phyloP scores from a whole-genome alignment of 2,113 vertebrate species.

The Fulica atra region DNA sequence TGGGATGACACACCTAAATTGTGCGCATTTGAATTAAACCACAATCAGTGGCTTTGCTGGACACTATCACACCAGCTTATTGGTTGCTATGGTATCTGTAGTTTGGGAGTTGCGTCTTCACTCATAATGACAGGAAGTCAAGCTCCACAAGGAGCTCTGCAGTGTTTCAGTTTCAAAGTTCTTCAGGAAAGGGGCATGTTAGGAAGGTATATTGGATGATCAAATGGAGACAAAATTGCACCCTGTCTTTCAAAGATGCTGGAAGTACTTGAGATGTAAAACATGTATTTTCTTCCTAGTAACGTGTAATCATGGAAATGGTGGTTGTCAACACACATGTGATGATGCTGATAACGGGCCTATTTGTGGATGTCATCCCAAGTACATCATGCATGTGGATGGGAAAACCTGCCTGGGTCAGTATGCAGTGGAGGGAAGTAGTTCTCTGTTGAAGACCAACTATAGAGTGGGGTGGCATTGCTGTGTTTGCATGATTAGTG shows the following conservation, averaged over 20 bases:
- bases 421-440: conserved; percentile 1
- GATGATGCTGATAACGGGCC: conserved; percentile 91
- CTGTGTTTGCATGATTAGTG: background rate
- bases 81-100: background rate
- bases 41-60: background rate
- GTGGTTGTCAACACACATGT: conserved; percentile 94
- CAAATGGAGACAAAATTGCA: background rate
- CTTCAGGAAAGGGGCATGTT: background rate
- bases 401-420: conserved; percentile 92
- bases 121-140: background rate
- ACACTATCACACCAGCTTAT: background rate
- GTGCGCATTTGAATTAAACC: background rate
- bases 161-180: background rate
- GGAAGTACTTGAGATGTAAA: conserved; percentile 7
- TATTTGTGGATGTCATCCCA: conserved; percentile 90
- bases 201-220: background rate
- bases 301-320: conserved; percentile 96
- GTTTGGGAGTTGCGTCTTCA: background rate
- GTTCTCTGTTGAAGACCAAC: background rate
- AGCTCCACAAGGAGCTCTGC: background rate
- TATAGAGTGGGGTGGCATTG: background rate
- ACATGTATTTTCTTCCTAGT: conserved; percentile 75
- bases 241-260: background rate
- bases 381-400: conserved; percentile 86
- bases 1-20: background rate